phyloP scores from a whole-genome alignment of 2,797 vertebrate genomes.

The Gambusia yucatana region DNA sequence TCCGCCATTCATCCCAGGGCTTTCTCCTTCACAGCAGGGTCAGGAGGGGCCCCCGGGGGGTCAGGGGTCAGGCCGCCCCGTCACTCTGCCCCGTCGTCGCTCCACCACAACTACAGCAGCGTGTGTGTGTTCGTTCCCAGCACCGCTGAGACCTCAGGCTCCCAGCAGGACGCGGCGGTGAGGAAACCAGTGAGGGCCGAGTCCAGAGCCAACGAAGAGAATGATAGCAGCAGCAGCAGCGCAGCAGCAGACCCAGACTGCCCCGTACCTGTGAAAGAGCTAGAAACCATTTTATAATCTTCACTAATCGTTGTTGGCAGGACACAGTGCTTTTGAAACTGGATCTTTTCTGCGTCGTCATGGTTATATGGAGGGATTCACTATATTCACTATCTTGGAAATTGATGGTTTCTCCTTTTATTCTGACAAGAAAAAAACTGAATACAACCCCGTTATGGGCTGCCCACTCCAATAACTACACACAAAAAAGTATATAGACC shows the following conservation, averaged over 20 bases:
- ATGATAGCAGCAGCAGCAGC: conserved; percentile 15
- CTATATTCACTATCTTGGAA: too few relatives aligned
- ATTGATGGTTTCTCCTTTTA: too few relatives aligned
- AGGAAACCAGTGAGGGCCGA: conserved; percentile 27
- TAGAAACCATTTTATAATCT: conserved; percentile 78
- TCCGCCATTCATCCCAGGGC: conserved; percentile 72
- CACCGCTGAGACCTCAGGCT: conserved; percentile 42
- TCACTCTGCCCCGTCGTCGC: conserved; percentile 34
- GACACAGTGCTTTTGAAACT: neutral
- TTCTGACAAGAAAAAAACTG: too few relatives aligned
- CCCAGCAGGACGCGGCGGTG: conserved; percentile 38
- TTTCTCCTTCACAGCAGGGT: conserved; percentile 47
- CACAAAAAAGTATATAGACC: too few relatives aligned
- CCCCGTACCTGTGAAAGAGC: conserved; percentile 66
- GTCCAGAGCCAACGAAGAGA: conserved; percentile 27
- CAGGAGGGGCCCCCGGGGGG: conserved; percentile 20
- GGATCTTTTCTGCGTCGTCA: neutral
- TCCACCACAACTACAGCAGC: conserved; percentile 54
- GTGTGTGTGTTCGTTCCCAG: conserved; percentile 57
- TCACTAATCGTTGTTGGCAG: neutral
- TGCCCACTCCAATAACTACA: too few relatives aligned
- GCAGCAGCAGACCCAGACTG: conserved; percentile 50
- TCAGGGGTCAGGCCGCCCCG: conserved; percentile 49
- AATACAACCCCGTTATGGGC: too few relatives aligned
- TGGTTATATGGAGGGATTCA: too few relatives aligned